Evolutionary conservation across 2,113 vertebrate genomes (phyloP).

Genomic region (Dolichotis patagonum): DNA sequence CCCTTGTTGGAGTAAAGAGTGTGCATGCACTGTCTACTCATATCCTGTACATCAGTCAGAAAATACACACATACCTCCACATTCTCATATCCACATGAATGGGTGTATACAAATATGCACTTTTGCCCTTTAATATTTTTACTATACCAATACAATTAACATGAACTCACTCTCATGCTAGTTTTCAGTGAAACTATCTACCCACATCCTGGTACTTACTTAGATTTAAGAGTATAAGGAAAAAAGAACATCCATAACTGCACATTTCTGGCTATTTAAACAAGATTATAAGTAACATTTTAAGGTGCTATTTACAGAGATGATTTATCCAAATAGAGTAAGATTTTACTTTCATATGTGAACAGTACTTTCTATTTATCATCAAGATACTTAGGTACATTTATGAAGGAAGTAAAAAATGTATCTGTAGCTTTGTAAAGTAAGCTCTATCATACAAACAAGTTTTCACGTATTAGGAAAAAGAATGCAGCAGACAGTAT

Average conservation of each 20-base stretch:
- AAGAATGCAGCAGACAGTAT: background rate
- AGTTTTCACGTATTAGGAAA: accelerated
- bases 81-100: background rate
- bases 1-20: background rate
- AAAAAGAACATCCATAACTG: background rate
- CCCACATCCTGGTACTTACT: background rate
- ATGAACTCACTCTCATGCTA: background rate
- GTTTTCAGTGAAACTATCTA: background rate
- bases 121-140: background rate
- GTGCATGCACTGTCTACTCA: background rate
- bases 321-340: background rate
- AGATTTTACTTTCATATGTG: background rate
- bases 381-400: background rate
- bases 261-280: background rate
- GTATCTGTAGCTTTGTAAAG: background rate
- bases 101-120: background rate
- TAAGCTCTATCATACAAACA: background rate
- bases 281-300: background rate
- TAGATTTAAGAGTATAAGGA: background rate
- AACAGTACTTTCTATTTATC: background rate
- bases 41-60: background rate
- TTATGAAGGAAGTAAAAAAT: background rate
- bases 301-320: background rate
- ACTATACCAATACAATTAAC: background rate
- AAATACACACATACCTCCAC: background rate